A percentile compares a stretch with the other conserved stretches of the same genome.
Conservation (phyloP, 2,888 invertebrate species). For the Arrhopalites spinosus region DNA sequence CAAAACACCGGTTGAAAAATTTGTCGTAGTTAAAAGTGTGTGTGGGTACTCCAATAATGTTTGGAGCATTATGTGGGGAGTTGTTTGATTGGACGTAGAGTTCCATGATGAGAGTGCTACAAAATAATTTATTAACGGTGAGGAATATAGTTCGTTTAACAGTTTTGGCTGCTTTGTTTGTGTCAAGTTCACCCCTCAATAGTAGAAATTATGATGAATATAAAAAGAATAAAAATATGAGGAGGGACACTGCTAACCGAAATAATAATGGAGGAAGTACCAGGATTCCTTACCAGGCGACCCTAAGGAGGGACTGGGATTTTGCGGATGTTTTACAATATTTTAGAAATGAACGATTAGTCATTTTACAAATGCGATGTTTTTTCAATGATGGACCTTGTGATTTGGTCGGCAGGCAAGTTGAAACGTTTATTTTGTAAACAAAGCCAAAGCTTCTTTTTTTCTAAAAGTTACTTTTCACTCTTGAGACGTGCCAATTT, state of each 20-base stretch:
- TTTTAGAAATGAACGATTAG: conserved; percentile 35
- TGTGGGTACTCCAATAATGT: no score
- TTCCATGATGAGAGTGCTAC: no score
- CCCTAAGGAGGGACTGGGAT: conserved; percentile 30
- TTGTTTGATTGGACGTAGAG: no score
- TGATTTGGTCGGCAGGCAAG: conserved; percentile 24
- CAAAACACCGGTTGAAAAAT: no score
- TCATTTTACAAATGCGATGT: conserved; percentile 35
- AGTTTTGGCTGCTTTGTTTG: conserved; percentile 9
- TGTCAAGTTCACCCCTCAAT: conserved; percentile 23
- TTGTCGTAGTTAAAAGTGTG: no score
- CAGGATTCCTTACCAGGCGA: not conserved
- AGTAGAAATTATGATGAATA: conserved; percentile 34
- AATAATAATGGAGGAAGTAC: conserved; percentile 5
- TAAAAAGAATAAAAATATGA: conserved; percentile 10
- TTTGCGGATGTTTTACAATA: conserved; percentile 37
- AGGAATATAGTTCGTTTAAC: conserved; percentile 9
- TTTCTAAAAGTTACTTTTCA: no score
- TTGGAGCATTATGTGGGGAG: no score
- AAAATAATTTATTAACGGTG: conserved; percentile 5
- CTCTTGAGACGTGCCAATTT: no score
- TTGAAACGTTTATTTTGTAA: not conserved
- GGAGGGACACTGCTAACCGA: conserved; percentile 16
- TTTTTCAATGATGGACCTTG: conserved; percentile 37
- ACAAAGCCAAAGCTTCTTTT: no score